Evolutionary conservation across 1,140 invertebrate genomes (phyloP).

Genomic region (Leptopilina clavipes): DNA sequence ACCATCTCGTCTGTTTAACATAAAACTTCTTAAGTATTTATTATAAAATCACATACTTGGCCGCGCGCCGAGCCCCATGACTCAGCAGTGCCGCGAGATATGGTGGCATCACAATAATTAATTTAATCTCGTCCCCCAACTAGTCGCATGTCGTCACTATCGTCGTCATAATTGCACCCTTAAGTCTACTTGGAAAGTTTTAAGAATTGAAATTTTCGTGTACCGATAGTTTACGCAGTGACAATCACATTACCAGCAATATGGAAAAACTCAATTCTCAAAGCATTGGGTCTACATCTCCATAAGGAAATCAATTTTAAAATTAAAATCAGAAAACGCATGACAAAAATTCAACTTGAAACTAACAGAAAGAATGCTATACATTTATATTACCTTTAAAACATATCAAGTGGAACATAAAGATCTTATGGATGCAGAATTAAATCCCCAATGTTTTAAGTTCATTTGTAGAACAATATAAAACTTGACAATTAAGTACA

Average conservation of each 20-base stretch:
- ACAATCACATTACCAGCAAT: conserved; percentile 7
- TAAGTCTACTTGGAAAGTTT: not conserved
- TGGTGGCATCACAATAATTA: conserved; percentile 76
- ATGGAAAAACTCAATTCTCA: not conserved
- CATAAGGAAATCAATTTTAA: too few species aligned
- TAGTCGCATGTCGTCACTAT: conserved; percentile 60
- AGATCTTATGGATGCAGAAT: not conserved
- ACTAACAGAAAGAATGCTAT: too few species aligned
- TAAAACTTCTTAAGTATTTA: conserved; percentile 70
- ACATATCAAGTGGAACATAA: too few species aligned
- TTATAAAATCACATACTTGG: conserved; percentile 76
- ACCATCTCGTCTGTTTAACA: conserved; percentile 47
- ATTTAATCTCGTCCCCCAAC: conserved; percentile 72
- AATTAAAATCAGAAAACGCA: too few species aligned
- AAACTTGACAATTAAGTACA: not conserved
- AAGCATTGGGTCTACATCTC: not conserved
- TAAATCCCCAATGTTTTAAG: not conserved
- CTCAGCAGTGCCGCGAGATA: conserved; percentile 75
- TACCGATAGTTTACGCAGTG: not conserved
- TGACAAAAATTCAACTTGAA: too few species aligned
- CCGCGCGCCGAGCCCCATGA: conserved; percentile 72
- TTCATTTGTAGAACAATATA: not conserved
- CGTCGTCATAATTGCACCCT: conserved; percentile 39
- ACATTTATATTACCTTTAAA: too few species aligned
- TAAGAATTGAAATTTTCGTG: conserved; percentile 5